A percentile compares a stretch with the other conserved stretches of the same genome.
Conservation (phyloP, 2,113 vertebrate genomes). For the Dunckerocampus dactyliophorus region DNA sequence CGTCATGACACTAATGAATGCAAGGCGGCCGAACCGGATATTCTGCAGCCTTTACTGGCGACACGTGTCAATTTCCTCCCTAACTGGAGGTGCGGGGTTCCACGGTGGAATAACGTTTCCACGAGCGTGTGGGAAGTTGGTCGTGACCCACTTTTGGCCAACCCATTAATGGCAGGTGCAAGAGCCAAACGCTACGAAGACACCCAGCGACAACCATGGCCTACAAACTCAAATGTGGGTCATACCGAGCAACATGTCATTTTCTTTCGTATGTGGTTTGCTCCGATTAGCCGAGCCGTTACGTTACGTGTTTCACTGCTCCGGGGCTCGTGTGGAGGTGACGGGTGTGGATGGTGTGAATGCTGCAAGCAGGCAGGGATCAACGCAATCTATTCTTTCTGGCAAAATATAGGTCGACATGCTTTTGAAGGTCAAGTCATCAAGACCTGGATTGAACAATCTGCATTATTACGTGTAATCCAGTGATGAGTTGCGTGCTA, state of each 20-base stretch:
- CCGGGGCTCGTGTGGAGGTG: neutral
- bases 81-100: too few relatives aligned
- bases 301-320: neutral
- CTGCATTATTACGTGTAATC: too few relatives aligned
- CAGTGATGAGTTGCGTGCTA: too few relatives aligned
- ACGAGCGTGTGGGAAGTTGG: neutral
- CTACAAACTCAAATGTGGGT: constrained; percentile 37
- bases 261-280: neutral
- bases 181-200: constrained; percentile 17
- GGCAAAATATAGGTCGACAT: constrained; percentile 29
- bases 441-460: neutral
- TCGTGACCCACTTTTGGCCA: constrained; percentile 23
- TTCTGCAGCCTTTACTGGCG: neutral
- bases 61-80: neutral
- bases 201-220: constrained; percentile 9
- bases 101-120: neutral
- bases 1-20: constrained; percentile 1
- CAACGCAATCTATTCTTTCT: constrained; percentile 13
- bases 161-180: constrained; percentile 15
- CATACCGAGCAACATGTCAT: neutral
- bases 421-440: constrained; percentile 1
- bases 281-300: neutral
- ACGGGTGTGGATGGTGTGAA: constrained; percentile 14
- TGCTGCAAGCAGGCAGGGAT: neutral
- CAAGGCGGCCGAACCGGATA: neutral